These are phyloP conservation scores for Oscheius sp. DNA, from an alignment of 1,140 invertebrate genomes.

Conservation along the genomic window DNA sequence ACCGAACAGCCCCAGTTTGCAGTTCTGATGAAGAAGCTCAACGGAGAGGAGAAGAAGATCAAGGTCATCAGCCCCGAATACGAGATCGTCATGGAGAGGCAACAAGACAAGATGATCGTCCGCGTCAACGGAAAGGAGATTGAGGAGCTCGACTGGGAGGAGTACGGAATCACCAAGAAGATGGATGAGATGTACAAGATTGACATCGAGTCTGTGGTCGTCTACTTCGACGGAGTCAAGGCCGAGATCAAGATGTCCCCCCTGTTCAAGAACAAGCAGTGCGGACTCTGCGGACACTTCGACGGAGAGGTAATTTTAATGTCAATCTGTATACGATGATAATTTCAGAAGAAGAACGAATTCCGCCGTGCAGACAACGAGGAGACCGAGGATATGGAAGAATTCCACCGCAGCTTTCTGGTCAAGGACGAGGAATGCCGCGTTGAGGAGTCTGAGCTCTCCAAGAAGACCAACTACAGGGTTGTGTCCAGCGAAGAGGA, in stretches of 20 bases:
- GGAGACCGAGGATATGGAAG: constrained; percentile 15
- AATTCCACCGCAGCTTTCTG: constrained; percentile 29
- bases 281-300: constrained; percentile 38
- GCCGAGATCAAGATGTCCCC: constrained; percentile 12
- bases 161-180: constrained; percentile 12
- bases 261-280: constrained; percentile 37
- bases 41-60: constrained; percentile 29
- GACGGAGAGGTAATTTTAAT: too few species aligned
- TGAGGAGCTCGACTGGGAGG: background rate
- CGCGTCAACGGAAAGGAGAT: constrained; percentile 35
- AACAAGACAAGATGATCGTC: constrained; percentile 11
- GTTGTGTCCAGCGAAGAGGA: constrained; percentile 1
- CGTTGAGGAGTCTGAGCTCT: background rate
- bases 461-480: constrained; percentile 9
- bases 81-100: constrained; percentile 25
- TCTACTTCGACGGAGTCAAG: constrained; percentile 31
- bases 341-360: constrained; percentile 28
- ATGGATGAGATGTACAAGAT: constrained; percentile 9
- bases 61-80: constrained; percentile 19
- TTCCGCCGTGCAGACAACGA: constrained; percentile 33
- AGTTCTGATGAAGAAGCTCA: constrained; percentile 32
- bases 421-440: constrained; percentile 28
- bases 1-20: constrained; percentile 31
- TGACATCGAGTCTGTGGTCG: constrained; percentile 24
- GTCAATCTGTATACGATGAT: too few species aligned